phyloP scores from a whole-genome alignment of 2,797 vertebrate species.

The Pachyuromys duprasi region DNA sequence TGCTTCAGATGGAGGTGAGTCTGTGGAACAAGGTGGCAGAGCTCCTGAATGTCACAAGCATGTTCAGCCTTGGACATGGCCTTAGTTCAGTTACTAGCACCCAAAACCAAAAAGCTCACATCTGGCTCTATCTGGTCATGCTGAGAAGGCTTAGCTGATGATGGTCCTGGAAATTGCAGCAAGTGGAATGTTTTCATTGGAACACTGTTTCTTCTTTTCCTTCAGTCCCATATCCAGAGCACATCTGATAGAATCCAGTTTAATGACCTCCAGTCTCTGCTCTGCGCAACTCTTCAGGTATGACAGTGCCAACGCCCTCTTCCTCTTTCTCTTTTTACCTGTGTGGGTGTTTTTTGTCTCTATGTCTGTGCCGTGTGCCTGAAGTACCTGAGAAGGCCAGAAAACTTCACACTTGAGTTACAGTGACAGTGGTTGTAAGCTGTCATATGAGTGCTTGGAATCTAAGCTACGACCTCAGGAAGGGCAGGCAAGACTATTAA shows the following conservation, averaged over 20 bases:
- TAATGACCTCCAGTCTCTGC: constrained; percentile 98
- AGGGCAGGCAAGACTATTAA: background rate
- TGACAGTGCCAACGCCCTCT: background rate
- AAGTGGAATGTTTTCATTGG: background rate
- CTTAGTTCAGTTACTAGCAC: too few relatives aligned
- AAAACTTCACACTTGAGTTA: background rate
- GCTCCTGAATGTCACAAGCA: background rate
- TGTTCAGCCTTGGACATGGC: background rate
- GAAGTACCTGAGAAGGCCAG: background rate
- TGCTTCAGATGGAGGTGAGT: constrained; percentile 98
- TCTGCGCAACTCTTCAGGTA: constrained; percentile 99
- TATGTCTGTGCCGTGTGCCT: background rate
- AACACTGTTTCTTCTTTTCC: constrained; percentile 46
- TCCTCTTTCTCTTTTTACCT: background rate
- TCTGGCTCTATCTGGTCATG: background rate
- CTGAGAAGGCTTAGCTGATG: background rate
- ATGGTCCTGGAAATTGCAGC: background rate
- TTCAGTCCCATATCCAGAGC: constrained; percentile 99
- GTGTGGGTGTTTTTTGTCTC: background rate
- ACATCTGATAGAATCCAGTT: constrained; percentile 99
- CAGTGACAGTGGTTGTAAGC: background rate
- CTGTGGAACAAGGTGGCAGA: background rate
- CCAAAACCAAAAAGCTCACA: background rate
- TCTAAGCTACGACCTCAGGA: background rate
- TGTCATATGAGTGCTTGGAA: background rate